A percentile compares a stretch with the other conserved stretches of the same genome.
Conservation (phyloP, 2,888 invertebrate species). For the Muscina levida region DNA sequence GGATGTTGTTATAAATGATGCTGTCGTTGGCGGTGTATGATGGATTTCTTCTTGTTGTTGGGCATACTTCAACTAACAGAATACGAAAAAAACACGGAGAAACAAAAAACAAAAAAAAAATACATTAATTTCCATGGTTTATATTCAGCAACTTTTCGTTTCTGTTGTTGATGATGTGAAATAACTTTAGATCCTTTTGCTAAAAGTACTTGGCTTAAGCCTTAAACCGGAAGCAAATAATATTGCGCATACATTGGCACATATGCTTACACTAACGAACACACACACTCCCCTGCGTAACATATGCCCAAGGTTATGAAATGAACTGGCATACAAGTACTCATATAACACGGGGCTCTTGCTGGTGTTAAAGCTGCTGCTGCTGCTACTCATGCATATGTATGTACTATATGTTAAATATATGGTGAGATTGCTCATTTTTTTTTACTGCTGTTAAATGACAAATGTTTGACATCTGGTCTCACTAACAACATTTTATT, state of each 20-base stretch:
- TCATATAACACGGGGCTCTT: too few relatives aligned
- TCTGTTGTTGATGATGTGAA: slow-evolving; percentile 33
- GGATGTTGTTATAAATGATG: neutral
- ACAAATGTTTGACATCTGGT: slow-evolving; percentile 61
- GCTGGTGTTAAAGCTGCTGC: neutral
- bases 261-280: too few relatives aligned
- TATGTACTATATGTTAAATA: neutral
- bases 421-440: too few relatives aligned
- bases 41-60: slow-evolving; percentile 6
- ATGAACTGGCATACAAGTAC: too few relatives aligned
- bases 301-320: too few relatives aligned
- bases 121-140: slow-evolving; percentile 52
- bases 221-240: slow-evolving; percentile 50
- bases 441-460: slow-evolving; percentile 27
- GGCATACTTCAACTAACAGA: too few relatives aligned
- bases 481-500: slow-evolving; percentile 35
- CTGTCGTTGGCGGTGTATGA: neutral
- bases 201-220: slow-evolving; percentile 51
- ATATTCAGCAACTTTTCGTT: slow-evolving; percentile 25
- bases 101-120: slow-evolving; percentile 19
- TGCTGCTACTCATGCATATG: neutral
- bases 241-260: slow-evolving; percentile 4
- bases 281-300: too few relatives aligned
- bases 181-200: slow-evolving; percentile 51
- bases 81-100: too few relatives aligned